phyloP scores from a whole-genome alignment of 2,888 invertebrate genomes.

The Prenolepis imparis region DNA sequence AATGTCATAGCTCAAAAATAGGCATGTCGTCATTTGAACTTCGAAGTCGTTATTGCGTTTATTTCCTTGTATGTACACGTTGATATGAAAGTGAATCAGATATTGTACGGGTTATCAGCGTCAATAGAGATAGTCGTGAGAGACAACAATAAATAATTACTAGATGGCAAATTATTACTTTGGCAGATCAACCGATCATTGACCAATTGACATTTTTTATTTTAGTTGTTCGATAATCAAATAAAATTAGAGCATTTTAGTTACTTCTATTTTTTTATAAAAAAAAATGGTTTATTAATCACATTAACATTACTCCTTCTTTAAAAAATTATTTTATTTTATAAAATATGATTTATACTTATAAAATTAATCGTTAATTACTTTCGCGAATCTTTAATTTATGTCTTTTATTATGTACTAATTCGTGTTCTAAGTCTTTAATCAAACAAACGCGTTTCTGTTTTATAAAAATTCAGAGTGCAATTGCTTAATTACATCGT shows the following conservation, averaged over 20 bases:
- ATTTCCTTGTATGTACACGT: slow-evolving; percentile 35
- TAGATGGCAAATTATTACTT: neutral
- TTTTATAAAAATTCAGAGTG: slow-evolving; percentile 9
- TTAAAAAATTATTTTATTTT: neutral
- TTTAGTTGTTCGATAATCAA: neutral
- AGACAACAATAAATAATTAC: slow-evolving; percentile 16
- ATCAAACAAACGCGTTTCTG: neutral
- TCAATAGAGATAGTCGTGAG: neutral
- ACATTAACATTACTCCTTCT: neutral
- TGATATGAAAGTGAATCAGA: slow-evolving; percentile 29
- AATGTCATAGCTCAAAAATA: slow-evolving; percentile 66
- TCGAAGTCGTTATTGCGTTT: slow-evolving; percentile 57
- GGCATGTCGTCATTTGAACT: slow-evolving; percentile 72
- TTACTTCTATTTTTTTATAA: neutral
- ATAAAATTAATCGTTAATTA: neutral
- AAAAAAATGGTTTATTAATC: neutral
- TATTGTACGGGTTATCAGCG: slow-evolving; percentile 12
- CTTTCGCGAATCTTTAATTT: neutral
- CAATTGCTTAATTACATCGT: slow-evolving; percentile 5
- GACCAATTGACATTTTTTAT: neutral
- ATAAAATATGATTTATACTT: neutral
- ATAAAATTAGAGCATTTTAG: neutral
- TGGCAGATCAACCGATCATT: neutral
- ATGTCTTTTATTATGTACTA: too few species aligned
- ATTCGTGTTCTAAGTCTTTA: neutral